Base-by-base conservation (phyloP, 2,797 vertebrate genomes). In the Eleutherodactylus coqui region DNA sequence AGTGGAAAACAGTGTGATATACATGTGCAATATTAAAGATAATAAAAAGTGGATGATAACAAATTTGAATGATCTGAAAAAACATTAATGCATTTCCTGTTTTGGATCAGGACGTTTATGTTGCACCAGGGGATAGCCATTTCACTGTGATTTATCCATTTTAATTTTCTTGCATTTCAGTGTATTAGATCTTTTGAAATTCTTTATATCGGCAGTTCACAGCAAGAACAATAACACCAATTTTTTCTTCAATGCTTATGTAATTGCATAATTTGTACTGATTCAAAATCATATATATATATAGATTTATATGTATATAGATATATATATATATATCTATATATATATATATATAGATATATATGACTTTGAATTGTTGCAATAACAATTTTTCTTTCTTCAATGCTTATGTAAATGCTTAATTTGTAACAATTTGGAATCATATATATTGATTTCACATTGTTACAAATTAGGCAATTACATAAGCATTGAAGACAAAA, bases 121-220 rank as follows among this genome's bases (percentile, higher is more conserved):
- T 16, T 84, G 36, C 82, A 84, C 82, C 27, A 81, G 86, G 85
- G 86, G 34, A 85, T 84, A 79, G 45, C 75, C 77, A 84, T 75
- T 87, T 64, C 77, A 67, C 0, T 69, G 19, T 81, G 86, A 87
- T 84, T 87, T 84, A 87, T 81, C 16, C 69, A 55, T 76, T 87
- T 87, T 84, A 87, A 87, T 87, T 85, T 87, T 67, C 67, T 43
- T 81, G 70, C 45, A 43, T 80, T 87, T 81, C 62, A 75, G 38
- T 38, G 69, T 58, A 80, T 80, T 80, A 51, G 21, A 62, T 70
- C 51, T 84, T 73, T 84, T 19, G n/a, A 34, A 72, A 51, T 81
- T 85, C 11, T 51, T 79, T 55, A 27, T 55, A 27, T 36, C 8
- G 62, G 36, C 53, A 47, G 41, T 75, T 81, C 51, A 45, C 51